Percentiles rank a stretch among this genome's conserved stretches.
phyloP scores from a whole-genome alignment of 1,140 invertebrate genomes.

The Phenacoccus solenopsis region DNA sequence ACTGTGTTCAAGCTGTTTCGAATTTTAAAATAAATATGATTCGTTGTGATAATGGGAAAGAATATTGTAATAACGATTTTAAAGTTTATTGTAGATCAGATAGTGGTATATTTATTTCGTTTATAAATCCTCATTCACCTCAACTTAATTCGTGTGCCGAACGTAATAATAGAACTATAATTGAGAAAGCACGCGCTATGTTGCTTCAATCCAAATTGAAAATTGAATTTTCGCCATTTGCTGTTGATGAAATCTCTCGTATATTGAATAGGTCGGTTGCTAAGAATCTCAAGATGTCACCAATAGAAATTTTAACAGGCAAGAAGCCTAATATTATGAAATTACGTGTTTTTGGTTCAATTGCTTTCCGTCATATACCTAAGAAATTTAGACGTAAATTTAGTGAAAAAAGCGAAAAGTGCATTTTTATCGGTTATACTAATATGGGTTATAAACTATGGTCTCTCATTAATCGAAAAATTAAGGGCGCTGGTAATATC shows the following conservation, averaged over 20 bases:
- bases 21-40: slow-evolving; percentile 29
- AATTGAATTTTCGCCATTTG: slow-evolving; percentile 20
- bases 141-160: slow-evolving; percentile 33
- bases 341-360: no score
- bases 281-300: no score
- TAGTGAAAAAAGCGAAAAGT: no score
- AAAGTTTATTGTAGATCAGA: slow-evolving; percentile 28
- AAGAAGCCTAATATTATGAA: no score
- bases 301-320: no score
- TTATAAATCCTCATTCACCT: slow-evolving; percentile 30
- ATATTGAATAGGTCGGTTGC: slow-evolving; percentile 18
- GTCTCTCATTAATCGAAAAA: no score
- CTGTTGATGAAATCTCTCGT: slow-evolving; percentile 20
- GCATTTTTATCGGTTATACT: no score
- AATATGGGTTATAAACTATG: no score
- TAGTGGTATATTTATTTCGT: slow-evolving; percentile 30
- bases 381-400: no score
- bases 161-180: slow-evolving; percentile 27
- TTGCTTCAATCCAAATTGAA: slow-evolving; percentile 14
- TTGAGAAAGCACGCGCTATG: slow-evolving; percentile 19
- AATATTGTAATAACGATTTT: slow-evolving; percentile 33
- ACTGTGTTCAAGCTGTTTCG: slow-evolving; percentile 32
- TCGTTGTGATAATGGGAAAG: slow-evolving; percentile 35
- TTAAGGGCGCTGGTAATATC: no score
- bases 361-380: no score